Evolutionary conservation across 2,888 invertebrate genomes (phyloP), one percentile per base, ranked within the genome.

Genomic region (Leptopilina drosophilae): DNA sequence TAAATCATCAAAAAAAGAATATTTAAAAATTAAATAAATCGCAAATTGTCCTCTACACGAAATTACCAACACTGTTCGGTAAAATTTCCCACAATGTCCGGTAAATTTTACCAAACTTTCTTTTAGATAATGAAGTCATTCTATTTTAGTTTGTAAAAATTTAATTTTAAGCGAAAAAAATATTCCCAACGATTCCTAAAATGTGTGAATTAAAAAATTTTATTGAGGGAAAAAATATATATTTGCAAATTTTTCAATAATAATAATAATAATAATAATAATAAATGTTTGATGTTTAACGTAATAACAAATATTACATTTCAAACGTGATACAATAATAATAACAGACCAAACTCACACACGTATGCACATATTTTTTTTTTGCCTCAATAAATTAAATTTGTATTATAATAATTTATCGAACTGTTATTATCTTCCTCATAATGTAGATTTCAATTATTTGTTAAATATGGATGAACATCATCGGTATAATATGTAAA

Each of bases 381-480:
- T 67, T 42, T 15, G 20, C 20, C 20, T 46, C 42, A n/a, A 15
- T 26, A 26, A 11, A 49, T 8, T 12, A 69, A 69, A 49, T 66
- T 42, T 49, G 49, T 53, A 69, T 26, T 69, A 62, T 62, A 20
- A 20, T 49, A 26, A 12, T 69, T 69, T 69, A 53, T 26, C 53
- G 53, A 69, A 69, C 49, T 8, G 26, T 53, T 69, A 69, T 53
- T 26, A 69, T 69, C 26, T 14, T 69, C 33, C 69, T 26, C 53
- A 42, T 42, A 42, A 49, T 53, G 53, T 53, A 69, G 49, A 15
- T 53, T 26, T 26, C 8, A 69, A 69, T 69, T 69, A 69, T 69
- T 53, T 69, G 49, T 53, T 26, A 69, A 53, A 14, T n/a, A n/a
- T 69, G 69, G 53, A 69, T 69, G 53, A 69, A 26, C 26, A 53